phyloP scores from a whole-genome alignment of 2,113 vertebrate genomes.

The Rhea pennata region DNA sequence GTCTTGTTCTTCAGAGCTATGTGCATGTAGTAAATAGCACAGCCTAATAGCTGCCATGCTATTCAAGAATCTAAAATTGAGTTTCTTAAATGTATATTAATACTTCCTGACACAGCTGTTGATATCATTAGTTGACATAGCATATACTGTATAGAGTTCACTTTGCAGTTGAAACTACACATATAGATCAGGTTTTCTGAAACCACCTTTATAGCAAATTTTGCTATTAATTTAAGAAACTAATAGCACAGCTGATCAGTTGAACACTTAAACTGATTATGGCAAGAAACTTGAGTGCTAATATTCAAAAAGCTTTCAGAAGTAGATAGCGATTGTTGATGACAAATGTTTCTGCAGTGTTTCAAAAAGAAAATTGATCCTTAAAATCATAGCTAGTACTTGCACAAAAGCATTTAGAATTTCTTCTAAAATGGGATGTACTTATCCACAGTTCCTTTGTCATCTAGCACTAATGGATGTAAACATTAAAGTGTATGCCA shows the following conservation, averaged over 20 bases:
- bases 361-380: not conserved
- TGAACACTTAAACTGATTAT: not conserved
- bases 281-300: not conserved
- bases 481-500: slow-evolving; percentile 16
- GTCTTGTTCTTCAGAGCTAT: not conserved
- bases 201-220: not conserved
- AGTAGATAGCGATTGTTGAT: not conserved
- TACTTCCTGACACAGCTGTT: not conserved
- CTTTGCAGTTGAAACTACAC: not conserved
- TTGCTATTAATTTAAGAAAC: not conserved
- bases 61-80: not conserved
- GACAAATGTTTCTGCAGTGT: not conserved
- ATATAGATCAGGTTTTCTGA: not conserved
- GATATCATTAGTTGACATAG: not conserved
- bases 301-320: not conserved
- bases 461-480: not conserved
- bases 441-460: not conserved
- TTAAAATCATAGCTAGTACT: not conserved
- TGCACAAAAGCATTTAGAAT: not conserved
- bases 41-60: not conserved
- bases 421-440: not conserved
- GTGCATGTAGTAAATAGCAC: not conserved
- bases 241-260: not conserved
- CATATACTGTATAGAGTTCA: not conserved
- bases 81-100: not conserved